A percentile compares a stretch with the other conserved stretches of the same genome.
Conservation (phyloP, 2,113 vertebrate species). For the Grallaria varia region DNA sequence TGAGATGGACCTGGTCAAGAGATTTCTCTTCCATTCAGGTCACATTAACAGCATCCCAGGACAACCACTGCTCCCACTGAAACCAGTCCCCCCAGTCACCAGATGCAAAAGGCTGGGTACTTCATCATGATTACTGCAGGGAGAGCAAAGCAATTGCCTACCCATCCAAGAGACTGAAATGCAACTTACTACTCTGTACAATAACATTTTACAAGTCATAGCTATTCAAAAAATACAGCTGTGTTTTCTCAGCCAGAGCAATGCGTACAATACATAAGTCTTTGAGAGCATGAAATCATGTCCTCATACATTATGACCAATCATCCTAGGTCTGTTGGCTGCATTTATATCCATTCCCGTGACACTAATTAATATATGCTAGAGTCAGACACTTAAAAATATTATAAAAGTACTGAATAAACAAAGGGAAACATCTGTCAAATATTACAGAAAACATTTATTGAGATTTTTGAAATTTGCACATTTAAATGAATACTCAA, state of each 20-base stretch:
- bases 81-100: background rate
- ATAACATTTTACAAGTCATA: background rate
- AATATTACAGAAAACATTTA: background rate
- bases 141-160: background rate
- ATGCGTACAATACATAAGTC: background rate
- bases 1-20: background rate
- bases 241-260: background rate
- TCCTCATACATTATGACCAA: background rate
- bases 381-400: background rate
- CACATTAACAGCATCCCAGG: background rate
- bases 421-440: background rate
- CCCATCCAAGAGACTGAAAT: background rate
- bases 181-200: background rate
- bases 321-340: background rate
- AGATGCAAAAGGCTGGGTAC: background rate
- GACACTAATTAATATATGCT: background rate
- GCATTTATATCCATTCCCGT: background rate
- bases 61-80: background rate
- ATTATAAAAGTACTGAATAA: background rate
- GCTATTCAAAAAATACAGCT: background rate
- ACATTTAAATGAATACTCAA: background rate
- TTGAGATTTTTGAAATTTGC: background rate
- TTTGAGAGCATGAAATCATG: background rate
- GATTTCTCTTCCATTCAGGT: background rate
- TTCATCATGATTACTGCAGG: background rate